Percentiles rank a stretch among this genome's conserved stretches.
Evolutionary conservation across 2,113 vertebrate species (phyloP).

Genomic region (Megalops atlanticus): DNA sequence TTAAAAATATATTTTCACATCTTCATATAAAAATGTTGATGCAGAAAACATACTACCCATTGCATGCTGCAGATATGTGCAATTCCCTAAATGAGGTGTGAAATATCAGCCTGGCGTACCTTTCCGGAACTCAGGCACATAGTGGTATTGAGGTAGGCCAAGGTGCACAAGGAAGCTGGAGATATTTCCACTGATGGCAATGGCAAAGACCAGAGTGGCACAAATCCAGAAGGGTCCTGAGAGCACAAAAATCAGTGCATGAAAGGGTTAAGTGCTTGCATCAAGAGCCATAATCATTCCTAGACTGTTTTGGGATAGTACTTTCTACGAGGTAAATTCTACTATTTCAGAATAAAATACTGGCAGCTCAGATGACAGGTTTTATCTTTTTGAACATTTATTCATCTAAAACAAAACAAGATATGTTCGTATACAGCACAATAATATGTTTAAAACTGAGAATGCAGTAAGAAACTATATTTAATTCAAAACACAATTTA

Average conservation of each 20-base stretch:
- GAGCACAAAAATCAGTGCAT: slow-evolving; percentile 24
- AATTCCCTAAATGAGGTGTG: background rate
- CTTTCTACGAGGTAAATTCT: background rate
- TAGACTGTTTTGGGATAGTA: no score
- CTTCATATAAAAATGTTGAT: background rate
- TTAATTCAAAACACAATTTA: background rate
- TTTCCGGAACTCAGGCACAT: slow-evolving; percentile 92
- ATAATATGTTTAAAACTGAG: no score
- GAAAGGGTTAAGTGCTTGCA: no score
- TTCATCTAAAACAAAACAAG: no score
- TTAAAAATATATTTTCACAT: background rate
- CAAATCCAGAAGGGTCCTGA: slow-evolving; percentile 98
- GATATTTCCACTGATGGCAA: slow-evolving; percentile 93
- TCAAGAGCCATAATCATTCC: background rate
- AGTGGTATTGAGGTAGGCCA: slow-evolving; percentile 77
- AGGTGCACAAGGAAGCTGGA: slow-evolving; percentile 83
- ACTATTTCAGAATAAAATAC: background rate
- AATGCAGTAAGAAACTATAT: no score
- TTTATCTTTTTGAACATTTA: no score
- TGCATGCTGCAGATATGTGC: background rate
- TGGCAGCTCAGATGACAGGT: background rate
- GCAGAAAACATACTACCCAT: background rate
- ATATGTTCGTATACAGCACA: no score
- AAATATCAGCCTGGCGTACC: slow-evolving; percentile 66
- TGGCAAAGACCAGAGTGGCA: slow-evolving; percentile 91